These are phyloP conservation scores for Ctenopoma multispine DNA, from an alignment of 2,797 vertebrate species.

Conservation along the genomic window DNA sequence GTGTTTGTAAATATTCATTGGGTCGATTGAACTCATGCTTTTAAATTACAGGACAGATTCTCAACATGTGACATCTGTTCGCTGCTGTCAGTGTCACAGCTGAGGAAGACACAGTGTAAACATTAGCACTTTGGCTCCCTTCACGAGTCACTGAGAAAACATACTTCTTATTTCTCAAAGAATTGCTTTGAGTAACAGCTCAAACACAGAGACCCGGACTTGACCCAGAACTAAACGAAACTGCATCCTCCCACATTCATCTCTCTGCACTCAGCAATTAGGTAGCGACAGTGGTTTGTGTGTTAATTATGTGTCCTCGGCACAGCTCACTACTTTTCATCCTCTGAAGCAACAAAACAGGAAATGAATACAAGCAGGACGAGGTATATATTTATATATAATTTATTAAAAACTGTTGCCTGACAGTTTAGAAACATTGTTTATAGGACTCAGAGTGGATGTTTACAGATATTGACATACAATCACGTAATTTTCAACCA, in stretches of 20 bases:
- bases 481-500: slow-evolving; percentile 40
- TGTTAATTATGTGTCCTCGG: neutral
- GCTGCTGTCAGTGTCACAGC: neutral
- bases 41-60: slow-evolving; percentile 18
- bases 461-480: slow-evolving; percentile 69
- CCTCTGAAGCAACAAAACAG: neutral
- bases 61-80: neutral
- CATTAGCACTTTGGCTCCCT: neutral
- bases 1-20: too few species aligned
- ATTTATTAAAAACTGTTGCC: slow-evolving; percentile 84
- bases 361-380: slow-evolving; percentile 34
- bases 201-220: slow-evolving; percentile 11
- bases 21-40: neutral
- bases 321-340: neutral
- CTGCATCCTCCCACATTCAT: slow-evolving; percentile 23
- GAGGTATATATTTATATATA: slow-evolving; percentile 37
- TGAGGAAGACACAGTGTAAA: slow-evolving; percentile 2
- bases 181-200: slow-evolving; percentile 4
- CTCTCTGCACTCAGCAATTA: slow-evolving; percentile 33
- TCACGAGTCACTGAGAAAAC: slow-evolving; percentile 10
- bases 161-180: neutral
- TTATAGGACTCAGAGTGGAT: slow-evolving; percentile 70
- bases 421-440: slow-evolving; percentile 80
- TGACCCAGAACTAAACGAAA: neutral
- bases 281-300: neutral